A percentile compares a stretch with the other conserved stretches of the same genome.
Evolutionary conservation across 2,797 vertebrate genomes (phyloP).

Genomic region (Gadopsis marmoratus): DNA sequence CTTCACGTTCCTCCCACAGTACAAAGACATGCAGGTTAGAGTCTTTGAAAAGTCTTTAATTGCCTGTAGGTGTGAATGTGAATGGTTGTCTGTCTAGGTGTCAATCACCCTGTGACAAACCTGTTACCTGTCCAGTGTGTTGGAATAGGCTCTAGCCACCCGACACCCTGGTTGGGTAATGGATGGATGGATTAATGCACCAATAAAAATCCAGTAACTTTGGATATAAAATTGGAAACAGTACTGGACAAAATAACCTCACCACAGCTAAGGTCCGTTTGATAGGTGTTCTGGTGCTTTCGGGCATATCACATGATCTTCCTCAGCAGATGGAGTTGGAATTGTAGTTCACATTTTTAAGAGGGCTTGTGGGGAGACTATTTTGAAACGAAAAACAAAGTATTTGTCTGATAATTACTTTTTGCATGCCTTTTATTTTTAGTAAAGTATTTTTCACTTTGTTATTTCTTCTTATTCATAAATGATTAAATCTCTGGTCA

Average conservation of each 20-base stretch:
- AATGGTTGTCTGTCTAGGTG: background rate
- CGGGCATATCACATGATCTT: background rate
- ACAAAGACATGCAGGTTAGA: background rate
- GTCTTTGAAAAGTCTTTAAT: background rate
- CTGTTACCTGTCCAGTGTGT: background rate
- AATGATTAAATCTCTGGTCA: too few species aligned
- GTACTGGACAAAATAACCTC: background rate
- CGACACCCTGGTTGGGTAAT: background rate
- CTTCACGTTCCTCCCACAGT: background rate
- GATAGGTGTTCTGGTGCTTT: background rate
- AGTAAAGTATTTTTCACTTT: background rate
- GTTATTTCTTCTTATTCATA: too few species aligned
- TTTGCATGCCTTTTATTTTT: background rate
- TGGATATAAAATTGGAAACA: background rate
- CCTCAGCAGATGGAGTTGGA: background rate
- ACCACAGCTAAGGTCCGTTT: background rate
- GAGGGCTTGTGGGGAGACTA: background rate
- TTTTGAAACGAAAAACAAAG: background rate
- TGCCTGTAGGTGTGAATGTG: background rate
- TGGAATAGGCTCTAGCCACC: background rate
- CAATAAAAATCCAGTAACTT: background rate
- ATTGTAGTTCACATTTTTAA: background rate
- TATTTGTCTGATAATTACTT: slow-evolving; percentile 3
- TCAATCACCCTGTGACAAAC: background rate
- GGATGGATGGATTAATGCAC: background rate